These are phyloP conservation scores for Yponomeuta plumbellus DNA, from an alignment of 2,888 invertebrate species.

Conservation along the genomic window DNA sequence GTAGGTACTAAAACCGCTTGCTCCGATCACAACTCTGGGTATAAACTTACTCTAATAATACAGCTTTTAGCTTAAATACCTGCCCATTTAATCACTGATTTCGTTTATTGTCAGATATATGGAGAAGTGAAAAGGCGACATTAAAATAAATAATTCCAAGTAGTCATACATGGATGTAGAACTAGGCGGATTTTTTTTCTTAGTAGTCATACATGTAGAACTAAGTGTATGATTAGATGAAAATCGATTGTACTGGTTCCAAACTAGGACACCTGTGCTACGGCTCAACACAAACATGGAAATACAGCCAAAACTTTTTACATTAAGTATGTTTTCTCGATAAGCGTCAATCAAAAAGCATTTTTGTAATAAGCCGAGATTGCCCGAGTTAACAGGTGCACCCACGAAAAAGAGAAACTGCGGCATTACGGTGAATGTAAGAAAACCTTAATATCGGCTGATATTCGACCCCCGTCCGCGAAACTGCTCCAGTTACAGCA, in stretches of 20 bases:
- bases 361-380: slow-evolving; percentile 36
- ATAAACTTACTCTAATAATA: slow-evolving; percentile 15
- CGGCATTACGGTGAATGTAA: slow-evolving; percentile 55
- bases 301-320: no score
- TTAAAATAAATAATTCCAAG: no score
- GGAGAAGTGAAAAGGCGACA: no score
- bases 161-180: no score
- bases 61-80: not conserved
- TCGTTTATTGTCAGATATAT: not conserved
- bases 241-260: no score
- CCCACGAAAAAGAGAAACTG: slow-evolving; percentile 72
- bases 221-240: no score
- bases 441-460: slow-evolving; percentile 73
- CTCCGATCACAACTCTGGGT: slow-evolving; percentile 8
- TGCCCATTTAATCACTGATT: not conserved
- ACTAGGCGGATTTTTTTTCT: no score
- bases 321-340: slow-evolving; percentile 16
- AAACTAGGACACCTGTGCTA: no score
- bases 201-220: no score
- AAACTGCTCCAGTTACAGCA: slow-evolving; percentile 71
- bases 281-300: no score
- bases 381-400: slow-evolving; percentile 67
- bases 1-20: not conserved
- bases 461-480: slow-evolving; percentile 52
- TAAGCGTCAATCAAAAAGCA: slow-evolving; percentile 24